Evolutionary conservation across 2,888 invertebrate genomes (phyloP), one percentile per base, ranked within the genome.

Genomic region (Marronus borbonicus): DNA sequence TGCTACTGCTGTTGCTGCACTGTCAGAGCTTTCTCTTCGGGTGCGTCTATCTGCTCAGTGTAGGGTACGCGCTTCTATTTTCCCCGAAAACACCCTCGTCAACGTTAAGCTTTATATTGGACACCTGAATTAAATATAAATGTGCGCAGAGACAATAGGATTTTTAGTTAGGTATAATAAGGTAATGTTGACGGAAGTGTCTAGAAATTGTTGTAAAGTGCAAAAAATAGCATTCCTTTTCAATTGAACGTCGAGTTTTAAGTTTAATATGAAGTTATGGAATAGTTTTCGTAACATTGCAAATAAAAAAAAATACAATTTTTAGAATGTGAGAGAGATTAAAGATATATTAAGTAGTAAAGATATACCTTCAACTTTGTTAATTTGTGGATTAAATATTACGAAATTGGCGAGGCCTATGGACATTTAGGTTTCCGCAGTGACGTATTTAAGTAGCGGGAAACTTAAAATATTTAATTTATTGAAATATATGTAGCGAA

Each of bases 1-100:
- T 81, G 83, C 44, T 44, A 2, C 83, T 81, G 79, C 81, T 28
- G 62, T 14, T 62, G 31, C 31, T 28, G 62, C 62, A 82, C 78
- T 80, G 80, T 82, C 81, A 52, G 72, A 78, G 64, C 52, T 64
- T 72, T 58, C 65, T 70, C 49, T 62, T 28, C 62, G 68, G 50
- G 50, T 17, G 17, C 68, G 31, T 36, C 66, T 66, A 52, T 58
- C 62, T 36, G 39, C 60, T 74, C 62, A 62, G 10, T 31, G 62
- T n/a, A 31, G 62, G 62, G 28, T 62, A 31, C 62, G 28, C 28
- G 28, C 24, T 62, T 10, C 31, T 31, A 28, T 68, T 68, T 68
- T 68, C 68, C 44, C 24, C 50, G 28, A 68, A 68, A 68, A 68
- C 68, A 68, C 68, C 68, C 68, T 52, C 68, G 68, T 68, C 68